Evolutionary conservation across 2,888 invertebrate genomes (phyloP), one percentile per base, ranked within the genome.

Genomic region (Eristalis tenax): DNA sequence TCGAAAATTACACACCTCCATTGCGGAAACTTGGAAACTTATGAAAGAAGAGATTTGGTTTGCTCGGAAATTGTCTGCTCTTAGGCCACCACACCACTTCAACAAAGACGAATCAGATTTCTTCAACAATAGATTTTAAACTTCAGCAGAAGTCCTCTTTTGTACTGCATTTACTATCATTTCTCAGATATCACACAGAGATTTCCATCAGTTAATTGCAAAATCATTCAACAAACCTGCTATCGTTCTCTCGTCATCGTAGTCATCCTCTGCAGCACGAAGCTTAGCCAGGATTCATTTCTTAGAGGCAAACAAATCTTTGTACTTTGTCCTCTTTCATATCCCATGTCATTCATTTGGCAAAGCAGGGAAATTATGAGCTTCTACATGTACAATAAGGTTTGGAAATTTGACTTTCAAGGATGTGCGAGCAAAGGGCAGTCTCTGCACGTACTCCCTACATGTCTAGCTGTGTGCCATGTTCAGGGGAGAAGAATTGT

Each of bases 161-260:
- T 84, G 40, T 63, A 65, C 50, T 59, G 64, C n/a, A 18, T 38
- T 64, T 64, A 63, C 57, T 35, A 81, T 76, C 76, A 76, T 73
- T 22, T 56, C 57, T 81, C 18, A 73, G 64, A 76, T 85, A 73
- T 85, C 81, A 85, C 73, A 77, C 38, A 50, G 35, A 70, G 82
- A 82, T 81, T 85, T 61, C 71, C 81, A 85, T 85, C 85, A 85
- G 77, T 85, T 85, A 85, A 85, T 85, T 85, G 85, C 73, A 59
- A 77, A 74, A 71, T 82, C 73, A 69, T 77, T 40, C 73, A 35
- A 35, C 32, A 40, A 13, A 56, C 63, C 50, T 38, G 35, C 68
- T 38, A 22, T 28, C n/a, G 23, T 65, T 70, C 38, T 32, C 2
- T 43, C 43, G 65, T 61, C 40, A 18, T 23, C n/a, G 64, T 35